A percentile compares a stretch with the other conserved stretches of the same genome.
Conservation (phyloP, 30 jellyfish, hydroid and myxozoan genomes). For the Cassiopea xamachana region DNA sequence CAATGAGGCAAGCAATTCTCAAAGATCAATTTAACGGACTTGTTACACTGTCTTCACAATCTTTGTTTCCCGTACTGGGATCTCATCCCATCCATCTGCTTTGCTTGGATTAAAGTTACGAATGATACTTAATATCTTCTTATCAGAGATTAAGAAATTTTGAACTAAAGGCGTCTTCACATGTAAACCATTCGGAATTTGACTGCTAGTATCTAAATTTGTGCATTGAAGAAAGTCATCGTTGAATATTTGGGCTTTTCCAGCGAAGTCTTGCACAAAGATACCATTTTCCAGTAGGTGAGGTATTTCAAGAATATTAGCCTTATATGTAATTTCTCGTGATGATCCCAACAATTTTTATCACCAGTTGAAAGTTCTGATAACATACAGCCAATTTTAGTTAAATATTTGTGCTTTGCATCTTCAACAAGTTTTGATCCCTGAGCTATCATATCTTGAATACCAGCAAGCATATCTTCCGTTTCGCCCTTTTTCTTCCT, state of each 20-base stretch:
- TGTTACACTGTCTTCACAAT: not conserved
- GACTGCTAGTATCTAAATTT: not conserved
- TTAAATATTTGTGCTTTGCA: conserved; percentile 13
- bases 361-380: not conserved
- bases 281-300: not conserved
- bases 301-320: not conserved
- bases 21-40: not conserved
- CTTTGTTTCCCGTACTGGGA: not conserved
- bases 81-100: not conserved
- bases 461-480: conserved; percentile 5
- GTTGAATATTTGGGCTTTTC: conserved; percentile 9
- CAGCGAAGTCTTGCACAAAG: conserved; percentile 1
- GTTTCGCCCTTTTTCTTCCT: conserved; percentile 41
- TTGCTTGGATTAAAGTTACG: not conserved
- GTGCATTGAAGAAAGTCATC: conserved; percentile 12
- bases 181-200: not conserved
- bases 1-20: not conserved
- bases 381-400: not conserved
- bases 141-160: not conserved
- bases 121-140: not conserved
- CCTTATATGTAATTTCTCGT: not conserved
- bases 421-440: not conserved
- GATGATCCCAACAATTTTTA: not conserved
- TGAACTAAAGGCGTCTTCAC: not conserved
- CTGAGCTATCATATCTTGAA: conserved; percentile 3